Evolutionary conservation across 2,888 invertebrate species (phyloP).

Genomic region (Lamellibrachia columna): DNA sequence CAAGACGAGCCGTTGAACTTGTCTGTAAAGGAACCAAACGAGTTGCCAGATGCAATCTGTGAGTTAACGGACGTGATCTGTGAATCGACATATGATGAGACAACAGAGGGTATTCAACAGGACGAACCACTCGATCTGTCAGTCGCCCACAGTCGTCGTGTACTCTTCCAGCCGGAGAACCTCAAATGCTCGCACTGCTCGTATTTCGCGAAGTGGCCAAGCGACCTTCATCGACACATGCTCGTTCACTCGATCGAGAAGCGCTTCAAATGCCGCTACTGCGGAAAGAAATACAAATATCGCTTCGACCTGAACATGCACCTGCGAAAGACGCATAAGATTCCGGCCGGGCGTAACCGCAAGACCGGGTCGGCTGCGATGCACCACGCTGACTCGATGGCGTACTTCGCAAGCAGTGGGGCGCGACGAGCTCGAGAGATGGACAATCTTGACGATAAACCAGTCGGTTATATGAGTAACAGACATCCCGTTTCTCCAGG

Average conservation of each 20-base stretch:
- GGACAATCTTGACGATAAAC: background rate
- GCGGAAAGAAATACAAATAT: conserved; percentile 79
- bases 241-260: conserved; percentile 62
- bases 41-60: background rate
- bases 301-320: conserved; percentile 66
- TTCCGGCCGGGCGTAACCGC: conserved; percentile 33
- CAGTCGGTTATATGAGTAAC: background rate
- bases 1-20: conserved; percentile 40
- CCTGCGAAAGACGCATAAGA: conserved; percentile 32
- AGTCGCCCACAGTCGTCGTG: background rate
- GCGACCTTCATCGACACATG: conserved; percentile 63
- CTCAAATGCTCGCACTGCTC: conserved; percentile 62
- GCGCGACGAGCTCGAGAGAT: background rate
- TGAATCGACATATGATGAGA: background rate
- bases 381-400: background rate
- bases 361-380: background rate
- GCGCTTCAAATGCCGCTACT: conserved; percentile 67
- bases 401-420: background rate
- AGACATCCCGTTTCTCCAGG: conserved; percentile 51
- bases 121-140: conserved; percentile 42
- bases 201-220: conserved; percentile 64
- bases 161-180: conserved; percentile 18
- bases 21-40: conserved; percentile 22
- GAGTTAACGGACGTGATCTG: background rate
- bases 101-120: background rate